Conservation (phyloP, 2,113 vertebrate species). For the Emydocephalus ijimae region DNA sequence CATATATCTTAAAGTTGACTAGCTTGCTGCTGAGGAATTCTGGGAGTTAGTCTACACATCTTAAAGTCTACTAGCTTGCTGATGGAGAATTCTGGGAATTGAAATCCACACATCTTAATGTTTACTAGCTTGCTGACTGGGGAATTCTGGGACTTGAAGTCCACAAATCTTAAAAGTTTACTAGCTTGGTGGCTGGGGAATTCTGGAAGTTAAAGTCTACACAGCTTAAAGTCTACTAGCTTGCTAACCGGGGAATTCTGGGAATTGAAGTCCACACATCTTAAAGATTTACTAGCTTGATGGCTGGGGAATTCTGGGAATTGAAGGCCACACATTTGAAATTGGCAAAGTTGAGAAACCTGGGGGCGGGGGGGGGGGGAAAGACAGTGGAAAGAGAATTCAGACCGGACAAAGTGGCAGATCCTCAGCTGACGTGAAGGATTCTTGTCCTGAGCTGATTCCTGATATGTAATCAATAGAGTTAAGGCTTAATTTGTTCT, state of each 20-base stretch:
- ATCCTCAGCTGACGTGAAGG: constrained; percentile 53
- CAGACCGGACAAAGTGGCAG: constrained; percentile 67
- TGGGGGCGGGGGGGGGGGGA: not conserved
- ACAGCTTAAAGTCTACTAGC: not conserved
- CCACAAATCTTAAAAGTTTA: not conserved
- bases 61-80: not conserved
- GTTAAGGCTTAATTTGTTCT: constrained; percentile 55
- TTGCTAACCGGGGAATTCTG: not conserved
- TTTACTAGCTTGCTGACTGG: not conserved
- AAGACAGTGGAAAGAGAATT: not conserved
- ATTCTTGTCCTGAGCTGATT: constrained; percentile 36
- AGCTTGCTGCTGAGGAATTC: not conserved
- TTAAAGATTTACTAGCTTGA: not conserved
- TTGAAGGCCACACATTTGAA: not conserved
- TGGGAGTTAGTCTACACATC: not conserved
- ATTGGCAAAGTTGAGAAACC: not conserved
- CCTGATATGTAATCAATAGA: constrained; percentile 53
- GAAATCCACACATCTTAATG: not conserved
- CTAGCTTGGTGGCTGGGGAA: not conserved
- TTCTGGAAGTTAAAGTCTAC: not conserved
- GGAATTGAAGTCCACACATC: too few species aligned
- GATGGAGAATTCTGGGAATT: not conserved
- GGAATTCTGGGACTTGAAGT: not conserved
- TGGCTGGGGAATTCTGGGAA: not conserved
- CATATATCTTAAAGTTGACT: not conserved